Percentiles rank a stretch among this genome's conserved stretches.
phyloP scores from a whole-genome alignment of 2,888 invertebrate species.

The Cephus runcator region DNA sequence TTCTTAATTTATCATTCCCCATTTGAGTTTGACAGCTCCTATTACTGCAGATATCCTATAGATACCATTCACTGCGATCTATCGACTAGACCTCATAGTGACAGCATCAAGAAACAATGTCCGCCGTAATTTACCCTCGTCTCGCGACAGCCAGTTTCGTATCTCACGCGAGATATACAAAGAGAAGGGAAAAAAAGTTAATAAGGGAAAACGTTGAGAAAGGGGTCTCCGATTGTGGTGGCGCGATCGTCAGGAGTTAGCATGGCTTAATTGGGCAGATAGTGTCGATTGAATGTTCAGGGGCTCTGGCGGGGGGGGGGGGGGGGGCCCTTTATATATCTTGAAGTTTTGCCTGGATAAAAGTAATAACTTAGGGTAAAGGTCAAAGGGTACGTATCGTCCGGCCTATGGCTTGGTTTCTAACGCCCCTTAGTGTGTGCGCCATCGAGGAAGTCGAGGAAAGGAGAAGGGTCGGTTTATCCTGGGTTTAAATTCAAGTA shows the following conservation, averaged over 20 bases:
- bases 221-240: not conserved
- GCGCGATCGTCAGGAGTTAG: not conserved
- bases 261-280: slow-evolving; percentile 43
- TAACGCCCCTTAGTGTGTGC: not conserved
- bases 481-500: not conserved
- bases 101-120: slow-evolving; percentile 14
- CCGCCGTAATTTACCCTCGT: slow-evolving; percentile 19
- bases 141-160: slow-evolving; percentile 34
- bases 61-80: not conserved
- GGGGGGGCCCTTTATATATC: slow-evolving; percentile 17
- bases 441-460: not conserved
- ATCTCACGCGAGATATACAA: slow-evolving; percentile 48
- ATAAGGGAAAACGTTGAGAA: not conserved
- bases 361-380: slow-evolving; percentile 43
- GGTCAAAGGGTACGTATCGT: slow-evolving; percentile 39
- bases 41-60: not conserved
- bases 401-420: not conserved
- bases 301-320: slow-evolving; percentile 4
- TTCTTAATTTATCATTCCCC: not conserved
- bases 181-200: not conserved
- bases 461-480: not conserved
- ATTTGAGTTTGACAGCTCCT: not conserved
- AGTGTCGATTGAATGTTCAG: slow-evolving; percentile 41
- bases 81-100: not conserved
- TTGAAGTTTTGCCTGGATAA: slow-evolving; percentile 35